phyloP scores from a whole-genome alignment of 1,140 invertebrate species.

The Zaprionus kolodkinae region DNA sequence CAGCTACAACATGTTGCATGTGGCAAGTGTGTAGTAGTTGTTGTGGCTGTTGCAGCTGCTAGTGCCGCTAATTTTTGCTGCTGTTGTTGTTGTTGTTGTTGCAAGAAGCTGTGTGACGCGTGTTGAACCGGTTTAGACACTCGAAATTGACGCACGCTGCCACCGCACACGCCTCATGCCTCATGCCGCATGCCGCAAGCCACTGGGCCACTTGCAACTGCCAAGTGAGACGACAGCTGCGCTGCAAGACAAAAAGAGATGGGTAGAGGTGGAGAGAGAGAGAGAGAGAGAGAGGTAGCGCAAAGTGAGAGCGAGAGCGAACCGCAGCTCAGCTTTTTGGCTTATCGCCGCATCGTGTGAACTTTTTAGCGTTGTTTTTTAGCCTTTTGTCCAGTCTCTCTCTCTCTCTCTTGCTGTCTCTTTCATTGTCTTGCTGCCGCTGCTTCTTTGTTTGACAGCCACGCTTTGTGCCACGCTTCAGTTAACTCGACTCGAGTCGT shows the following conservation, averaged over 20 bases:
- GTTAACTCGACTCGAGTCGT: slow-evolving; percentile 50
- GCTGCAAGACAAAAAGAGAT: not conserved
- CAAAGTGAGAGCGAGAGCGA: not conserved
- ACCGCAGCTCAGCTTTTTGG: slow-evolving; percentile 32
- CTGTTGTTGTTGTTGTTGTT: slow-evolving; percentile 8
- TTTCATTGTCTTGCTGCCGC: not conserved
- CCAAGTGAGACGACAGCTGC: slow-evolving; percentile 23
- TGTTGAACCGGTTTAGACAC: slow-evolving; percentile 46
- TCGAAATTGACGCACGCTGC: slow-evolving; percentile 14
- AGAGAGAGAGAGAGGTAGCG: not conserved
- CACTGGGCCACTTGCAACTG: slow-evolving; percentile 11
- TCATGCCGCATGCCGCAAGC: not conserved
- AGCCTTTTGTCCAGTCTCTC: not conserved
- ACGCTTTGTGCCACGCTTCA: slow-evolving; percentile 72
- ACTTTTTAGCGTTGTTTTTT: slow-evolving; percentile 31
- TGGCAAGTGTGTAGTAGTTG: slow-evolving; percentile 33
- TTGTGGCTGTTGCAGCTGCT: slow-evolving; percentile 32
- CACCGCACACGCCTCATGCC: not conserved
- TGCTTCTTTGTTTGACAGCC: slow-evolving; percentile 35
- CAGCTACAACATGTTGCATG: slow-evolving; percentile 26
- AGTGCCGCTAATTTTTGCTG: slow-evolving; percentile 30
- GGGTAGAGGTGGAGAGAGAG: not conserved
- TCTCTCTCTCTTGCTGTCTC: not conserved
- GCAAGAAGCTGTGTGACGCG: slow-evolving; percentile 33
- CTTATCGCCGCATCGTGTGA: slow-evolving; percentile 65